Conservation (phyloP, 1,140 invertebrate species). For the Monomorium pharaonis region DNA sequence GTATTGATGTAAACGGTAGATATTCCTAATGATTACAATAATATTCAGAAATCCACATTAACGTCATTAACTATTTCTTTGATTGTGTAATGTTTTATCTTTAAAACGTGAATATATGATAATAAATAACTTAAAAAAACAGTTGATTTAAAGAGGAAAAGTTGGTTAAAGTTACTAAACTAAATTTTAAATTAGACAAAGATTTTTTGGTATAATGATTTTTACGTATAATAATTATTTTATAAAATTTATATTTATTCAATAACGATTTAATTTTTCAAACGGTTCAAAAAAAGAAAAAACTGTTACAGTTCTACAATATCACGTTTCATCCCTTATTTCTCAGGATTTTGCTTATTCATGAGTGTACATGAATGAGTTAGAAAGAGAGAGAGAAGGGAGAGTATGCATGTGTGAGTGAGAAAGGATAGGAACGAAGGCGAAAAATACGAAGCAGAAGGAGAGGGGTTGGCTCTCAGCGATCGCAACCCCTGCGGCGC, state of each 20-base stretch:
- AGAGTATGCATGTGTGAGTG: background rate
- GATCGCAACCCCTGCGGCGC: constrained; percentile 35
- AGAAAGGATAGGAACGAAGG: background rate
- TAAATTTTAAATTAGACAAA: background rate
- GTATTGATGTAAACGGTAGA: background rate
- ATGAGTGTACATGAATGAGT: background rate
- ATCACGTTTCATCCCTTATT: background rate
- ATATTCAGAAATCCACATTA: background rate
- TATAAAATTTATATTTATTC: background rate
- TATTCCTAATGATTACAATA: background rate
- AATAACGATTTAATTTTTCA: background rate
- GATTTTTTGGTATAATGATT: too few relatives aligned
- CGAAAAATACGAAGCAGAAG: constrained; percentile 31
- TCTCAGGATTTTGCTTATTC: background rate
- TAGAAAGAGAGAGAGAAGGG: background rate
- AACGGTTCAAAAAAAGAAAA: too few relatives aligned
- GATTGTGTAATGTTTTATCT: background rate
- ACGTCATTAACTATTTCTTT: background rate
- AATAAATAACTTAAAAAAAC: background rate
- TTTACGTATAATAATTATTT: background rate
- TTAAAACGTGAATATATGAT: background rate
- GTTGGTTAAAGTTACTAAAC: background rate
- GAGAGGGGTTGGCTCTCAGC: constrained; percentile 41
- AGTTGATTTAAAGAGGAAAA: background rate
- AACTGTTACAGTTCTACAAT: background rate